These are phyloP conservation scores for Megaceryle torquata DNA, from an alignment of 2,113 vertebrate genomes.

Conservation along the genomic window DNA sequence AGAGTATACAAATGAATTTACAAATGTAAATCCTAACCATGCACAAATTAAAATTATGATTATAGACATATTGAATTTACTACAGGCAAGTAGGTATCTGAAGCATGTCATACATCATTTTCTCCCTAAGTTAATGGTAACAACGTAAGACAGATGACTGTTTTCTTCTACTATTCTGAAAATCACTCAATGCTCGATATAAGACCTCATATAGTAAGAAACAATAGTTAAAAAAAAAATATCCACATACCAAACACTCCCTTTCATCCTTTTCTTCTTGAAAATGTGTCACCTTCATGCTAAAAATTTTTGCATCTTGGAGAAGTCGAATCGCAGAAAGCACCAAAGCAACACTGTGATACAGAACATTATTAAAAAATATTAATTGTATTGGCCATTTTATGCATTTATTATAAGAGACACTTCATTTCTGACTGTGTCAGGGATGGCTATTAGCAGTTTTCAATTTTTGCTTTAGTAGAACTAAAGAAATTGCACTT, in stretches of 20 bases:
- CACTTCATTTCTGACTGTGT: not conserved
- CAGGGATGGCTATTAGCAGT: not conserved
- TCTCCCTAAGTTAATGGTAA: not conserved
- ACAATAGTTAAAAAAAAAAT: not conserved
- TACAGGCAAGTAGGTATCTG: not conserved
- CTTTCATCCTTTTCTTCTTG: not conserved
- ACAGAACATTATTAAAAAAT: not conserved
- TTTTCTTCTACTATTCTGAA: not conserved
- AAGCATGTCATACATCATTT: not conserved
- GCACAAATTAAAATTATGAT: not conserved
- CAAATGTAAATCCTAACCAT: not conserved
- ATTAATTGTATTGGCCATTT: not conserved
- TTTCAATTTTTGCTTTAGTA: not conserved
- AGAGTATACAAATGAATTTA: not conserved
- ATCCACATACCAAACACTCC: constrained; percentile 26
- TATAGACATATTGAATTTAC: not conserved
- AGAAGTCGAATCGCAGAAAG: constrained; percentile 83
- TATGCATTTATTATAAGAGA: not conserved
- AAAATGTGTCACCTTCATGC: not conserved
- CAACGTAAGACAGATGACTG: not conserved
- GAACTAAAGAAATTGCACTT: not conserved
- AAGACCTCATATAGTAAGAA: not conserved
- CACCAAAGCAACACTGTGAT: constrained; percentile 78
- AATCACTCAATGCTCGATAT: not conserved
- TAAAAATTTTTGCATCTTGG: constrained; percentile 77